These are phyloP conservation scores for Leguminivora glycinivorella DNA, from an alignment of 1,140 invertebrate genomes.

Conservation along the genomic window DNA sequence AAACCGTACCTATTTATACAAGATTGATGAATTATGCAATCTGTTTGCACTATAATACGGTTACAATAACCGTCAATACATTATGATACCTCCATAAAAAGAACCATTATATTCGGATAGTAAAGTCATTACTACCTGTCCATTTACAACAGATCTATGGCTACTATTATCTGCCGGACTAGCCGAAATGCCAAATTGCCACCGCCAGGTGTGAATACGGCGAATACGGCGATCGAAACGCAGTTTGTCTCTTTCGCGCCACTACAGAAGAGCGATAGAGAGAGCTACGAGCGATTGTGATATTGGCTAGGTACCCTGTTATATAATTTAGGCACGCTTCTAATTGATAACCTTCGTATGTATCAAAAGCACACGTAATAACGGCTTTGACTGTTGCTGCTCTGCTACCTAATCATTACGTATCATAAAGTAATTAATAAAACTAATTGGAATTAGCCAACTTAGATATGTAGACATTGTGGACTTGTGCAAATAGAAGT, in stretches of 20 bases:
- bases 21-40: constrained; percentile 7
- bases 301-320: too few species aligned
- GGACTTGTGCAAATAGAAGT: constrained; percentile 14
- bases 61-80: constrained; percentile 14
- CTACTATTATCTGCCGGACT: not conserved
- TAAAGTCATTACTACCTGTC: not conserved
- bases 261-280: too few species aligned
- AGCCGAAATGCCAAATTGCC: too few species aligned
- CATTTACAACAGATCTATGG: not conserved
- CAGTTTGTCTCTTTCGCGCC: too few species aligned
- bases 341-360: constrained; percentile 19
- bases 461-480: too few species aligned
- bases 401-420: constrained; percentile 23
- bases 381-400: constrained; percentile 9
- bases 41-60: constrained; percentile 8
- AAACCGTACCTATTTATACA: not conserved
- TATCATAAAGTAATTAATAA: constrained; percentile 12
- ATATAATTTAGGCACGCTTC: constrained; percentile 17
- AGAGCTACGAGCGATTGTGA: too few species aligned
- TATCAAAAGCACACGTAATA: not conserved
- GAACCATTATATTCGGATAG: constrained; percentile 15
- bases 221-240: too few species aligned
- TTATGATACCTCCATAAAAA: not conserved
- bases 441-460: constrained; percentile 21
- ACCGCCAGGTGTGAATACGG: too few species aligned